Percentiles rank a stretch among this genome's conserved stretches.
These are phyloP conservation scores for Ectemnius continuus DNA, from an alignment of 2,888 invertebrate species.

Conservation along the genomic window DNA sequence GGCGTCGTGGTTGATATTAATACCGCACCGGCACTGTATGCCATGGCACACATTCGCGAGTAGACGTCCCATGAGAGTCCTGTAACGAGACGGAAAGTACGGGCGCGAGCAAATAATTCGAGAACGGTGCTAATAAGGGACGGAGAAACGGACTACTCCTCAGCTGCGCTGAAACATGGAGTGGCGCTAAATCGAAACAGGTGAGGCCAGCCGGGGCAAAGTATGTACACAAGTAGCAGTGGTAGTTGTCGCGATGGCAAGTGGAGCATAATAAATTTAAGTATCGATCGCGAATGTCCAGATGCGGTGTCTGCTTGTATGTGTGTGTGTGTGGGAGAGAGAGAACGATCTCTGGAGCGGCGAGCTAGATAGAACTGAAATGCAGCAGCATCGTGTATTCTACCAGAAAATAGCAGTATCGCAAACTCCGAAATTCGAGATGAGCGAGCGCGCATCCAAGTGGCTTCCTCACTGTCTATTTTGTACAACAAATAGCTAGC, in stretches of 20 bases:
- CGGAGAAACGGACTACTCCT: conserved; percentile 10
- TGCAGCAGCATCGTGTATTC: conserved; percentile 12
- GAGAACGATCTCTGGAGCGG: too few relatives aligned
- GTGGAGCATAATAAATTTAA: conserved; percentile 53
- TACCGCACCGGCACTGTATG: background rate
- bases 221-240: conserved; percentile 19
- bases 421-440: conserved; percentile 38
- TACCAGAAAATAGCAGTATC: conserved; percentile 41
- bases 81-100: background rate
- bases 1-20: background rate
- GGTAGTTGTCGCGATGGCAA: conserved; percentile 26
- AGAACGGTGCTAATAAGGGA: conserved; percentile 8
- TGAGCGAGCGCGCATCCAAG: conserved; percentile 20
- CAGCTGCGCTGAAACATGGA: conserved; percentile 28
- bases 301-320: conserved; percentile 35
- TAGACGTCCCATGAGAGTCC: background rate
- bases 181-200: conserved; percentile 43
- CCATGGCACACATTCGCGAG: background rate
- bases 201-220: conserved; percentile 19
- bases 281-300: conserved; percentile 45
- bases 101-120: conserved; percentile 3
- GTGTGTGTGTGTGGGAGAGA: background rate
- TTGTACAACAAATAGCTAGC: conserved; percentile 35
- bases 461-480: conserved; percentile 37
- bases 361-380: too few relatives aligned